Evolutionary conservation across 2,113 vertebrate genomes (phyloP).

Genomic region (Grus americana): DNA sequence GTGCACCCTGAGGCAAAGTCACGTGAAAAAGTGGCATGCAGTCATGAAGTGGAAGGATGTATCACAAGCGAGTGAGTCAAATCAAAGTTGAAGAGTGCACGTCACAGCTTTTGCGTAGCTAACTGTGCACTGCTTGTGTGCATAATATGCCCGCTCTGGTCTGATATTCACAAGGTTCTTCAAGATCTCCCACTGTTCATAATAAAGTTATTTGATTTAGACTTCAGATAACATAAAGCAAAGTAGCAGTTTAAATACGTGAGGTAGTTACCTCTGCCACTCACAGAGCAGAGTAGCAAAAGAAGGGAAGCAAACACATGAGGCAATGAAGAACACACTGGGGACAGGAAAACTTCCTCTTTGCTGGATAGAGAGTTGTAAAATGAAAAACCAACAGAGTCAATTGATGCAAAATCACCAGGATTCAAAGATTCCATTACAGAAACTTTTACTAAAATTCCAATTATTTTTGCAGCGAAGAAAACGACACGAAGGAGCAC

Average conservation of each 20-base stretch:
- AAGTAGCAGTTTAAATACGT: neutral
- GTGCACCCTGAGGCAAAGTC: neutral
- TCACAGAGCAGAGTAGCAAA: neutral
- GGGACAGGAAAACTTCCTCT: neutral
- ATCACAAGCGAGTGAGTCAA: neutral
- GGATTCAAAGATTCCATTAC: neutral
- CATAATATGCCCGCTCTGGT: neutral
- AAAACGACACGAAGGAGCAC: fast-evolving
- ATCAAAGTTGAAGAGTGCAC: neutral
- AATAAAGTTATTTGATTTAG: neutral
- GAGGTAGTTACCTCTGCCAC: neutral
- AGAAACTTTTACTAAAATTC: neutral
- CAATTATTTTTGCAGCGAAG: neutral
- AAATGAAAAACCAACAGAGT: neutral
- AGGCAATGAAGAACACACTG: neutral
- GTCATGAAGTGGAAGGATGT: neutral
- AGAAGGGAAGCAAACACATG: neutral
- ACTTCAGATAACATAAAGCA: neutral
- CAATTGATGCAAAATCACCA: neutral
- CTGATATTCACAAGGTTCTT: neutral
- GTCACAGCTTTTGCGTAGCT: neutral
- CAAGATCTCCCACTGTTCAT: neutral
- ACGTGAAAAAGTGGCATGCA: neutral
- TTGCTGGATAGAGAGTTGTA: neutral
- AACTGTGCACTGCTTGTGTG: neutral